Percentiles rank a stretch among this genome's conserved stretches.
phyloP scores from a whole-genome alignment of 2,797 vertebrate species.

The Anguilla obscura region DNA sequence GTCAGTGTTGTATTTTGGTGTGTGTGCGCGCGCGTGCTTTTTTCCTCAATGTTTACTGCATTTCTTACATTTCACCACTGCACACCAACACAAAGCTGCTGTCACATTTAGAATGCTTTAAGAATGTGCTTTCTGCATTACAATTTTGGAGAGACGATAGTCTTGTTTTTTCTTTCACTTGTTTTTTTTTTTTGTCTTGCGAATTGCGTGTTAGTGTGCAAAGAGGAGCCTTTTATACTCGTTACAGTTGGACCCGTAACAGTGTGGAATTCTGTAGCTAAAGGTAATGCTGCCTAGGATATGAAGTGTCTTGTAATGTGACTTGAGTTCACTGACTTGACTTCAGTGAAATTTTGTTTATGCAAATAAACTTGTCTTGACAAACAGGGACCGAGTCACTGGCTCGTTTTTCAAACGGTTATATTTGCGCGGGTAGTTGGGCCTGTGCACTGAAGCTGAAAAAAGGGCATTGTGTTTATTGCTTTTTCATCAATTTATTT shows the following conservation, averaged over 20 bases:
- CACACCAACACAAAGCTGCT: slow-evolving; percentile 65
- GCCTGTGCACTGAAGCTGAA: too few species aligned
- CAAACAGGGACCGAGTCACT: slow-evolving; percentile 38
- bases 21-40: slow-evolving; percentile 59
- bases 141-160: not conserved
- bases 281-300: slow-evolving; percentile 69
- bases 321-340: slow-evolving; percentile 63
- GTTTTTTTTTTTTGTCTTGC: slow-evolving; percentile 51
- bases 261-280: slow-evolving; percentile 54
- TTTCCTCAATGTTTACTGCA: slow-evolving; percentile 66
- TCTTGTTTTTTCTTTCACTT: slow-evolving; percentile 46
- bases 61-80: slow-evolving; percentile 56
- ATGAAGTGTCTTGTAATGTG: slow-evolving; percentile 62
- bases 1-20: slow-evolving; percentile 71
- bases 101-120: slow-evolving; percentile 63
- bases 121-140: slow-evolving; percentile 63
- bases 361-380: slow-evolving; percentile 77
- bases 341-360: slow-evolving; percentile 71
- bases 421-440: not conserved
- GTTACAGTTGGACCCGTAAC: slow-evolving; percentile 58
- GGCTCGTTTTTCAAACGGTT: not conserved
- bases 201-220: slow-evolving; percentile 53
- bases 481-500: slow-evolving; percentile 39
- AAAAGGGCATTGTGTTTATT: not conserved
- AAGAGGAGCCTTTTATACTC: slow-evolving; percentile 57